Conservation (phyloP, 2,888 invertebrate species). For the Diaperis boleti region DNA sequence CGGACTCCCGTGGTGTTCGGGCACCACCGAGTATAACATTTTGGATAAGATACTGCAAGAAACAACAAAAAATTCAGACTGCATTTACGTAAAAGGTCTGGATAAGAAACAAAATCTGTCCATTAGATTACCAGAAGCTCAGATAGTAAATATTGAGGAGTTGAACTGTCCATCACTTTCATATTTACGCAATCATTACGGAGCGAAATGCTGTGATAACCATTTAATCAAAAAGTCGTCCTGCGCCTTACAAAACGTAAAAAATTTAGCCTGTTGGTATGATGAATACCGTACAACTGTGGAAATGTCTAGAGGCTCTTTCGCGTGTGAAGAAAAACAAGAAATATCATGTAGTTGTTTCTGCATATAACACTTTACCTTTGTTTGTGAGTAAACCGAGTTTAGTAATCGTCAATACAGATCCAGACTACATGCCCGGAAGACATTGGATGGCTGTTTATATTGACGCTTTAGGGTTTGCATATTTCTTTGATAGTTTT, state of each 20-base stretch:
- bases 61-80: neutral
- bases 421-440: no score
- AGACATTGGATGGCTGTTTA: no score
- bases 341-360: no score
- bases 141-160: constrained; percentile 15
- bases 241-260: constrained; percentile 10
- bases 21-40: constrained; percentile 7
- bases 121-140: neutral
- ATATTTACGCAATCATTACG: neutral
- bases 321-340: no score
- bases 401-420: no score
- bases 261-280: constrained; percentile 1
- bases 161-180: constrained; percentile 14
- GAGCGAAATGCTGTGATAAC: neutral
- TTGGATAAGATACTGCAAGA: neutral
- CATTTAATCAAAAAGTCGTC: neutral
- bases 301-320: no score
- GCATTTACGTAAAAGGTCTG: constrained; percentile 11
- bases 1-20: constrained; percentile 10
- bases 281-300: constrained; percentile 1
- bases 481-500: constrained; percentile 5
- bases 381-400: no score
- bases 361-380: no score
- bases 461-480: no score
- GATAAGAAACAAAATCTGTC: constrained; percentile 4